phyloP scores from a whole-genome alignment of 2,888 invertebrate genomes.

The Ethmia dodecea region DNA sequence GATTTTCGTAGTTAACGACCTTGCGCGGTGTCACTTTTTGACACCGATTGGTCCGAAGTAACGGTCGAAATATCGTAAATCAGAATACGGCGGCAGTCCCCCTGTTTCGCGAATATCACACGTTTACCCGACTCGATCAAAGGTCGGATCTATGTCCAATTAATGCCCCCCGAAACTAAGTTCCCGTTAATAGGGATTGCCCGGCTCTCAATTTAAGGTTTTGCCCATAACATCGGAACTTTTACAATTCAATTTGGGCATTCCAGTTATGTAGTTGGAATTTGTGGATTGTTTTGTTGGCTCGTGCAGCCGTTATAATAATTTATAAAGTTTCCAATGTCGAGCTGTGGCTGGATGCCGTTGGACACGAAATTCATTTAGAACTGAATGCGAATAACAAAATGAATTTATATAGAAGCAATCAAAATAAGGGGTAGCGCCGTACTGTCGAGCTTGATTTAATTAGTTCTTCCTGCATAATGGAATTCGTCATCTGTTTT shows the following conservation, averaged over 20 bases:
- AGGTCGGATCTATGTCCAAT: conserved; percentile 19
- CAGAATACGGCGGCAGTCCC: too few species aligned
- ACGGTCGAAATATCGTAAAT: too few species aligned
- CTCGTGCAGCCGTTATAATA: conserved; percentile 44
- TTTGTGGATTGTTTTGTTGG: conserved; percentile 49
- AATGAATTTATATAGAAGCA: conserved; percentile 56
- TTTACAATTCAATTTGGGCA: conserved; percentile 48
- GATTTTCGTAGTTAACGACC: too few species aligned
- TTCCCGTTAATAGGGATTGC: conserved; percentile 10
- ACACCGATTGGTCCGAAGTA: too few species aligned
- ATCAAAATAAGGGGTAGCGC: conserved; percentile 53
- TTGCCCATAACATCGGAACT: conserved; percentile 35
- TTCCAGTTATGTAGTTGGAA: conserved; percentile 44
- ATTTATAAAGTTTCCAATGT: conserved; percentile 58
- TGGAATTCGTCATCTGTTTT: conserved; percentile 35
- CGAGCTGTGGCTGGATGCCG: conserved; percentile 40
- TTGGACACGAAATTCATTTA: conserved; percentile 56
- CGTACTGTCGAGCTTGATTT: conserved; percentile 41
- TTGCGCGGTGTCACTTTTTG: too few species aligned
- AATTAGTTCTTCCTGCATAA: conserved; percentile 50
- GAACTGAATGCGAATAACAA: conserved; percentile 44
- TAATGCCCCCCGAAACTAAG: conserved; percentile 4
- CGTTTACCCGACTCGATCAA: not conserved
- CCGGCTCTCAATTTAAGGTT: conserved; percentile 29
- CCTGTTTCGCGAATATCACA: not conserved